These are phyloP conservation scores for Hoplostethus atlanticus DNA, from an alignment of 2,797 vertebrate species.

Conservation along the genomic window DNA sequence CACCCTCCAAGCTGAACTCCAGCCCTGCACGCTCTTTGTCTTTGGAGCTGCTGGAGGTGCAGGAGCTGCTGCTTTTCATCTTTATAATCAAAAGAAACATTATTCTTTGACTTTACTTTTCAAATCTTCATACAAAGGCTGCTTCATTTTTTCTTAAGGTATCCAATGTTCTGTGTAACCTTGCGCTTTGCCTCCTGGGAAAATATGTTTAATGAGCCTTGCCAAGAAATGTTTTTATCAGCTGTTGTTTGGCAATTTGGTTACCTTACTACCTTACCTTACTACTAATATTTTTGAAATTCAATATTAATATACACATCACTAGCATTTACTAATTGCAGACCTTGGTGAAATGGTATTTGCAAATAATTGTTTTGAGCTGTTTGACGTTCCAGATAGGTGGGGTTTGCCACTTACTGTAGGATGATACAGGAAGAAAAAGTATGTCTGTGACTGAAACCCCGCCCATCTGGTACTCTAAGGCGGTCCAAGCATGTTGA, in stretches of 20 bases:
- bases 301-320: neutral
- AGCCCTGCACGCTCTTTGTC: conserved; percentile 36
- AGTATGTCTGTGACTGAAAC: no score
- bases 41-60: conserved; percentile 41
- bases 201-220: conserved; percentile 32
- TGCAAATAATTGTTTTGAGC: neutral
- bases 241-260: conserved; percentile 2
- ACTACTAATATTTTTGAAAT: conserved; percentile 7
- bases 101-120: conserved; percentile 53
- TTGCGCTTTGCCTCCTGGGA: conserved; percentile 26
- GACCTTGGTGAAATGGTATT: neutral
- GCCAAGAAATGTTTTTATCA: conserved; percentile 24
- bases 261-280: no score
- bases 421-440: neutral
- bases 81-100: conserved; percentile 59
- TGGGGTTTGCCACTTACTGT: conserved; percentile 1
- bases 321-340: neutral
- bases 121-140: conserved; percentile 48
- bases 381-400: neutral
- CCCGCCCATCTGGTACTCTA: neutral
- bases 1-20: conserved; percentile 28
- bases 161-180: conserved; percentile 16
- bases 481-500: neutral
- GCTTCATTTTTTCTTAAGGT: conserved; percentile 24
- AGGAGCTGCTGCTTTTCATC: conserved; percentile 49